Evolutionary conservation across 2,113 vertebrate species (phyloP).

Genomic region (Pogona vitticeps): DNA sequence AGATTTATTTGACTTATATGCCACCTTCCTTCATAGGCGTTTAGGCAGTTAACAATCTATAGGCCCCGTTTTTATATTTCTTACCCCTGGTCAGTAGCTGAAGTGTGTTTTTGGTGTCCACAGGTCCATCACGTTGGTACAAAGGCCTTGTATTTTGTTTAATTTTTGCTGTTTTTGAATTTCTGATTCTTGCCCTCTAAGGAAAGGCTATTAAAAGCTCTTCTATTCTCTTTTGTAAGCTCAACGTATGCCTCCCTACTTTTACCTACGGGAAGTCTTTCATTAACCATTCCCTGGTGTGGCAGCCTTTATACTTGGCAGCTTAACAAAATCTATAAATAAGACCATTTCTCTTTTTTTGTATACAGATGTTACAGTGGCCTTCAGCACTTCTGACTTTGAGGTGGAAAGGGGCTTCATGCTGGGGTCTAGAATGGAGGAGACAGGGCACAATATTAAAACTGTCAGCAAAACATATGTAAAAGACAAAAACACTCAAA

Average conservation of each 20-base stretch:
- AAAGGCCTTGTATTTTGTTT: background rate
- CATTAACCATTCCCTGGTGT: background rate
- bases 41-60: too few species aligned
- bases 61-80: background rate
- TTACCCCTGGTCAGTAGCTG: background rate
- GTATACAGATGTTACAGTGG: background rate
- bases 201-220: rapidly evolving
- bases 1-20: too few species aligned
- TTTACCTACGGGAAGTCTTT: background rate
- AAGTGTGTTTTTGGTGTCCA: background rate
- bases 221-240: background rate
- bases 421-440: background rate
- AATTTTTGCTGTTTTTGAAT: background rate
- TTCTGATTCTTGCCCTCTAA: background rate
- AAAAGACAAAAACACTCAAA: background rate
- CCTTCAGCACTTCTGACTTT: background rate
- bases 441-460: background rate
- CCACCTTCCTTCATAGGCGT: too few species aligned
- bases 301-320: background rate
- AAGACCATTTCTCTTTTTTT: background rate
- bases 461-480: background rate
- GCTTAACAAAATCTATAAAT: constrained; percentile 8
- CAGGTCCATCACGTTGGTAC: background rate
- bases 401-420: background rate
- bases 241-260: rapidly evolving